These are phyloP conservation scores for Grus americana DNA, from an alignment of 2,113 vertebrate species.

Conservation along the genomic window DNA sequence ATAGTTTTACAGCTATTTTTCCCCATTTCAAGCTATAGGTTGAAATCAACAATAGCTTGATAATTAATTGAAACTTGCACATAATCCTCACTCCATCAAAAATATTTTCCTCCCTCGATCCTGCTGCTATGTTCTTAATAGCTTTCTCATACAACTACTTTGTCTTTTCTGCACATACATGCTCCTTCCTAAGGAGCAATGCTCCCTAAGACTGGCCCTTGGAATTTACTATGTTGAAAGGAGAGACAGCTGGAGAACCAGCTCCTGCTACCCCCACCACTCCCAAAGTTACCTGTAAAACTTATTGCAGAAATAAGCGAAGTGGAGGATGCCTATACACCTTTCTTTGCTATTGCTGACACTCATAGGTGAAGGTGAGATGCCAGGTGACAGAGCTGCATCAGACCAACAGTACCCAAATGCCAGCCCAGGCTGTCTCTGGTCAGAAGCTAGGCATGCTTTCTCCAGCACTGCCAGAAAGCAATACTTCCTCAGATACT, in stretches of 20 bases:
- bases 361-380: rapidly evolving
- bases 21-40: background rate
- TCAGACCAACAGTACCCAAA: background rate
- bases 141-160: background rate
- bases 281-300: background rate
- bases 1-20: background rate
- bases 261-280: background rate
- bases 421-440: background rate
- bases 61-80: background rate
- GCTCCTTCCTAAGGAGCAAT: background rate
- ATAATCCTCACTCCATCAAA: background rate
- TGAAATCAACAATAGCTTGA: background rate
- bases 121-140: background rate
- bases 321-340: rapidly evolving
- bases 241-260: background rate
- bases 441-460: background rate
- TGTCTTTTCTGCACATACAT: background rate
- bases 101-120: background rate
- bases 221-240: background rate
- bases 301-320: background rate
- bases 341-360: background rate
- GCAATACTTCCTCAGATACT: background rate
- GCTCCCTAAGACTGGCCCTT: background rate
- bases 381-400: background rate
- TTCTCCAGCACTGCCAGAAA: background rate